These are phyloP conservation scores for Pelagia noctiluca DNA, from an alignment of 30 jellyfish, hydroid and myxozoan species.

Conservation along the genomic window DNA sequence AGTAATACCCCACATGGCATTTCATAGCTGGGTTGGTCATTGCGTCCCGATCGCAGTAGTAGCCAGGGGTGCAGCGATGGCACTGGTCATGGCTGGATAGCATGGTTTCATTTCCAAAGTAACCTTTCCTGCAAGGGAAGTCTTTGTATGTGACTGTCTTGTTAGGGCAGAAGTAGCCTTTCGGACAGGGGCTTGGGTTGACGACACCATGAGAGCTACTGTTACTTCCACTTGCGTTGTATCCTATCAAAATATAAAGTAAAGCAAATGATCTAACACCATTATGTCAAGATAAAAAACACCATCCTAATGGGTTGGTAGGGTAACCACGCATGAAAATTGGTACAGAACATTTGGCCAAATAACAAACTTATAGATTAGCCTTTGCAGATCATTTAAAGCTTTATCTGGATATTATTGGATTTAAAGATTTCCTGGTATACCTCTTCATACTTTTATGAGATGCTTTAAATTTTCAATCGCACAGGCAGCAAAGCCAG, in stretches of 20 bases:
- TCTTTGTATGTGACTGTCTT: constrained; percentile 83
- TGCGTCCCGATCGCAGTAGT: constrained; percentile 89
- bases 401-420: too few relatives aligned
- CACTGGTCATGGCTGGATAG: constrained; percentile 93
- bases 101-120: constrained; percentile 83
- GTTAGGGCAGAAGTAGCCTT: constrained; percentile 93
- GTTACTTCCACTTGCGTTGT: constrained; percentile 85
- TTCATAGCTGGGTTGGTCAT: constrained; percentile 82
- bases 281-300: not conserved
- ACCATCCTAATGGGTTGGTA: too few relatives aligned
- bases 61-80: constrained; percentile 98
- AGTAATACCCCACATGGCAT: constrained; percentile 92
- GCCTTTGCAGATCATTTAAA: too few relatives aligned
- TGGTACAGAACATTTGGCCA: too few relatives aligned
- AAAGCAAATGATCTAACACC: not conserved
- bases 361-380: too few relatives aligned
- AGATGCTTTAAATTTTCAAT: too few relatives aligned
- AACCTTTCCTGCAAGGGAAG: constrained; percentile 91
- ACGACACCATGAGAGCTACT: constrained; percentile 88
- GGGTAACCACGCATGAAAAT: too few relatives aligned
- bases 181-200: constrained; percentile 83
- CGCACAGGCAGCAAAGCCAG: too few relatives aligned
- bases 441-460: too few relatives aligned
- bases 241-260: constrained; percentile 13
- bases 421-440: too few relatives aligned